phyloP scores from a whole-genome alignment of 2,113 vertebrate species.

The Mus musculus region GRCm39 chr16:12252501-12253000 shows the following conservation, averaged over 20 bases:
- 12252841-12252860: background rate
- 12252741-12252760: background rate
- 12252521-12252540: background rate
- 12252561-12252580: background rate
- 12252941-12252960: background rate
- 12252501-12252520: accelerated
- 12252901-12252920: background rate
- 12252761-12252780: background rate
- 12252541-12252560: background rate
- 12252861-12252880: background rate
- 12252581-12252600: background rate
- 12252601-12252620: constrained; percentile 1
- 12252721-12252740: background rate
- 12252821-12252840: background rate
- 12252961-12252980: background rate
- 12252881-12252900: background rate
- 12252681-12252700: background rate
- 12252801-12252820: background rate
- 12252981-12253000: background rate
- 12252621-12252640: background rate
- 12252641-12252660: background rate
- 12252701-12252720: background rate
- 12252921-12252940: background rate
- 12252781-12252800: constrained; percentile 21
- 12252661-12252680: background rate